phyloP scores from a whole-genome alignment of 2,113 vertebrate genomes.

The Tetrao urogallus region DNA sequence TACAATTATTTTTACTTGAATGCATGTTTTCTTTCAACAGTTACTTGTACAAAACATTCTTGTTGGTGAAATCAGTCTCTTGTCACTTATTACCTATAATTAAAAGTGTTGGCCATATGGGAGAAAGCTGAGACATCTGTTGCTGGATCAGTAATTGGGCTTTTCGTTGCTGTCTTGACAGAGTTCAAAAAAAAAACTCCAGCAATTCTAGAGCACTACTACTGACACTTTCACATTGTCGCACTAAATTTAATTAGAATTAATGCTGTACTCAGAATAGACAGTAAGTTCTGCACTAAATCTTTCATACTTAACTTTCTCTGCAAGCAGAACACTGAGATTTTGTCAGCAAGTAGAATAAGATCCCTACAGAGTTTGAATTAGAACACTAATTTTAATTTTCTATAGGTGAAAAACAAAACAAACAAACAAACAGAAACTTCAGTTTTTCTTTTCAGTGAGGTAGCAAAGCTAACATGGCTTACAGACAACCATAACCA shows the following conservation, averaged over 20 bases:
- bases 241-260: conserved; percentile 1
- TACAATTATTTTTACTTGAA: neutral
- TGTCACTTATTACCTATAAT: neutral
- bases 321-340: neutral
- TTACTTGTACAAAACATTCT: neutral
- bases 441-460: neutral
- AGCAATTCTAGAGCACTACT: neutral
- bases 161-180: neutral
- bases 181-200: neutral
- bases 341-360: neutral
- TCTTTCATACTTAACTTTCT: neutral
- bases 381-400: neutral
- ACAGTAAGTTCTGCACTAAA: neutral
- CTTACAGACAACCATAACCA: neutral
- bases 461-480: neutral
- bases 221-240: neutral
- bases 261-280: neutral
- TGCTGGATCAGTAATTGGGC: neutral
- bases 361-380: neutral
- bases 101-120: neutral
- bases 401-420: neutral
- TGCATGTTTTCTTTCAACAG: neutral
- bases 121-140: neutral
- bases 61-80: neutral
- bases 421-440: neutral